Evolutionary conservation across 2,888 invertebrate genomes (phyloP), one percentile per base, ranked within the genome.

Genomic region (Lasiommata megera): DNA sequence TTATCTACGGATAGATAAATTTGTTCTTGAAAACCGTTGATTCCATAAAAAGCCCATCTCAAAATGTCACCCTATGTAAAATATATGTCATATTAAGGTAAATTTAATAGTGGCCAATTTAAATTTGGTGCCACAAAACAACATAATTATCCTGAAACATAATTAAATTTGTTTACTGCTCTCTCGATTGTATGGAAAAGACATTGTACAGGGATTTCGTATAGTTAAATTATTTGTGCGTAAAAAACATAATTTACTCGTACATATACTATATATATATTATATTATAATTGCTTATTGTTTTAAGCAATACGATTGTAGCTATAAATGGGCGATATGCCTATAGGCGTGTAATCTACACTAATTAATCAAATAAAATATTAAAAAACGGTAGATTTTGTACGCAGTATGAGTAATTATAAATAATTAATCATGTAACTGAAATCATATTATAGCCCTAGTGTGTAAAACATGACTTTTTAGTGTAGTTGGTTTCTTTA

Each of bases 121-220:
- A 31, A 1, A 11, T 34, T 34, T 34, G 34, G 3, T n/a, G 9
- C 11, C 11, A 34, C 34, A 34, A 34, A 34, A 34, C 11, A 11
- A 11, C 9, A 34, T 34, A 34, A 34, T 23, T 36, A 9, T 36
- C 18, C 7, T 28, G 23, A 40, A 36, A 41, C 14, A 65, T 41
- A 53, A 52, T 38, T 44, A 63, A 60, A 53, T 43, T 38, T 37
- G 54, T 50, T 3, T 63, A 61, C 59, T 63, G 70, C 72, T 72
- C 71, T 71, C 70, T 71, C 60, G 61, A 66, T 68, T 72, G 72
- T 79, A 68, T 72, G 74, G 78, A 80, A 65, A 84, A 84, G 77
- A 84, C 81, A 81, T 82, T 80, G 70, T 86, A 83, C 83, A 83
- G 82, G 82, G 83, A 84, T 68, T 73, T 56, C 34, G 54, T 56